Base-by-base conservation (phyloP, 1,140 invertebrate species). In the Penaeus indicus region DNA sequence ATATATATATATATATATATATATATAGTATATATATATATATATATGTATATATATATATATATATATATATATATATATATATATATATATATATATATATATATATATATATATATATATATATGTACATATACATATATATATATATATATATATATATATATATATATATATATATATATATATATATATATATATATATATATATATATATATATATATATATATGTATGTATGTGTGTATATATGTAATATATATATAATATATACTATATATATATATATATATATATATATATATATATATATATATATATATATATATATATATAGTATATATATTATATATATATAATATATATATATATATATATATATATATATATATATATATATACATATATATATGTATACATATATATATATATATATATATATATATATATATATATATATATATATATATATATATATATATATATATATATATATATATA, bases 21-120 rank as follows among this genome's bases (percentile, higher is more conserved):
- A n/a, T n/a, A n/a, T n/a, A n/a, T n/a, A n/a, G 27, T 72, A 72
- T 72, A 72, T 72, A 72, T 72, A 72, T 72, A n/a, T 72, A 72
- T 72, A 72, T 72, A 72, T 22, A 72, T 72, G n/a, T 22, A 72
- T 72, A 72, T 22, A 72, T 72, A 72, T 72, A 72, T 72, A 72
- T 72, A 72, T 72, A 72, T 72, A 72, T 72, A 72, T 72, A 72
- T 72, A 72, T 72, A 72, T 72, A 72, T 72, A 72, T 72, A 72
- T 72, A 72, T 72, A 72, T 19, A 72, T 72, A 72, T 72, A 72
- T 72, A 13, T 72, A 13, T 72, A 25, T 18, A n/a, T 72, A 18
- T 22, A 22, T 25, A 13, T 32, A 38, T 32, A 72, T 32, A 25
- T 25, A 22, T 16, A 3, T 72, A 38, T 72, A 25, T 16, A 16